Evolutionary conservation across 1,140 invertebrate species (phyloP).

Genomic region (Cyphomyrmex costatus): DNA sequence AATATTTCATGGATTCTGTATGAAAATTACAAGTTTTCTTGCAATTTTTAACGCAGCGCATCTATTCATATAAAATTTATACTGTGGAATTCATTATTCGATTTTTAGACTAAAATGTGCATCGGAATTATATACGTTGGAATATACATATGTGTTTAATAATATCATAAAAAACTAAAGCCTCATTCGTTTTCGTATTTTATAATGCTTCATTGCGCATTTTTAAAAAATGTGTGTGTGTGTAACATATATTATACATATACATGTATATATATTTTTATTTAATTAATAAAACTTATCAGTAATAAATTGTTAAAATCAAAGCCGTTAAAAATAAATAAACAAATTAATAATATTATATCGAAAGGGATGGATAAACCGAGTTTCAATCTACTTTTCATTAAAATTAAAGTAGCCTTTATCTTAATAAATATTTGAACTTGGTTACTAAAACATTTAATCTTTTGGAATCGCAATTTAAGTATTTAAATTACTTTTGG

Average conservation of each 20-base stretch:
- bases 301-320: not conserved
- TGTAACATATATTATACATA: not conserved
- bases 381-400: conserved; percentile 7
- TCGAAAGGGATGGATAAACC: not conserved
- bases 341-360: not conserved
- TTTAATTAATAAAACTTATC: too few species aligned
- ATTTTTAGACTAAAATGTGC: not conserved
- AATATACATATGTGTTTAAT: not conserved
- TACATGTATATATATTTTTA: too few species aligned
- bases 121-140: not conserved
- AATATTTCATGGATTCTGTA: not conserved
- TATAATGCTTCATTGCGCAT: not conserved
- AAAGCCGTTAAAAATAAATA: not conserved
- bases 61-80: conserved; percentile 22
- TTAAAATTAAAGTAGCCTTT: not conserved
- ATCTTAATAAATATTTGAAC: conserved; percentile 2
- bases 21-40: not conserved
- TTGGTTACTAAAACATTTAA: not conserved
- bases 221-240: not conserved
- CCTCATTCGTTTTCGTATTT: not conserved
- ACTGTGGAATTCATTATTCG: not conserved
- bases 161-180: not conserved
- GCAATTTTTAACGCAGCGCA: not conserved
- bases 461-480: not conserved
- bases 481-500: not conserved